Evolutionary conservation across 2,113 vertebrate genomes (phyloP), one percentile per base, ranked within the genome.

Genomic region (Callionymus lyra): DNA sequence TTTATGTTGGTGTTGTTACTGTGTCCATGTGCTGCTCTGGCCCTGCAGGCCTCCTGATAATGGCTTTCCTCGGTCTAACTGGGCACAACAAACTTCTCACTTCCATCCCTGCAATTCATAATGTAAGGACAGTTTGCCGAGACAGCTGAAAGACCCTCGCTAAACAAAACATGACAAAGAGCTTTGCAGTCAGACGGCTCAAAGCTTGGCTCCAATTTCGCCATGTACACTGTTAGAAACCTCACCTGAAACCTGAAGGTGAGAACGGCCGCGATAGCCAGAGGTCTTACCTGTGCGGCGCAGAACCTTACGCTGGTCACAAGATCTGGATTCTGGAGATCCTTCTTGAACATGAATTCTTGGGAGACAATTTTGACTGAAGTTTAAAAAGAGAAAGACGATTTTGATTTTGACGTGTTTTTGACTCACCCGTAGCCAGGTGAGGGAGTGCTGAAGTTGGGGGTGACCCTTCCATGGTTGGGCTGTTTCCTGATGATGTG

Each of bases 401-500:
- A n/a, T n/a, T n/a, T n/a, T n/a, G n/a, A n/a, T n/a, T 38, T 9
- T 16, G 10, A 12, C 9, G 2, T 1, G n/a, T 31, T 34, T 27
- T 15, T 16, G 4, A 46, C 50, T 71, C 38, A 81, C 78, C 63
- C 55, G 82, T 85, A 91, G 1, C 85, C 82, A 44, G 79, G 36
- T 2, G 75, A 2, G 1, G 56, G 40, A 39, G 65, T 72, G 31
- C 38, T 62, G 57, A 76, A 75, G 48, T 56, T 84, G 4, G 61
- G 75, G 59, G 77, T 83, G 27, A 81, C 81, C 55, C 86, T 88
- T 58, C 91, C 89, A 48, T 88, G 77, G 12, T 85, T 84, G 4
- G 90, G 88, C 71, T 95, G 88, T 50, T 89, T 88, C 56, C 90
- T 90, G 2, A 97, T 96, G 53, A 96, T 88, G 59, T 91, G 87